phyloP scores from a whole-genome alignment of 2,797 vertebrate species.

The Buphagus erythrorhynchus region DNA sequence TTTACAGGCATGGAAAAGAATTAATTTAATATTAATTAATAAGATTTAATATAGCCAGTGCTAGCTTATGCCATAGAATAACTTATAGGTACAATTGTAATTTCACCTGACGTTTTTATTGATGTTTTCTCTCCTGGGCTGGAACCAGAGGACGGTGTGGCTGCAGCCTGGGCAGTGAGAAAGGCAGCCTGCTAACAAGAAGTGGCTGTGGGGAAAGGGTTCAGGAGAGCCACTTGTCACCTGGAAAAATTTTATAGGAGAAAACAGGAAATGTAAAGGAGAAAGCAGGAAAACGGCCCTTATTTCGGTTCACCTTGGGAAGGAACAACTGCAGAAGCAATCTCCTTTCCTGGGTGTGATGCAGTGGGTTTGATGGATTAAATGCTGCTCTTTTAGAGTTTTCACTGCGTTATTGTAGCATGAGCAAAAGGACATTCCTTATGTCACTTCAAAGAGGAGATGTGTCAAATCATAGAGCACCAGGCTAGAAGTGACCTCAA shows the following conservation, averaged over 20 bases:
- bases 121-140: constrained; percentile 9
- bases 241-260: not conserved
- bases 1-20: constrained; percentile 3
- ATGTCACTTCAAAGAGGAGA: not conserved
- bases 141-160: not conserved
- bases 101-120: not conserved
- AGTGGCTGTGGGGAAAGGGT: not conserved
- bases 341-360: not conserved
- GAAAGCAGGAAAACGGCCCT: not conserved
- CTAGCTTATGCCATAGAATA: not conserved
- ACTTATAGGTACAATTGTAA: constrained; percentile 24
- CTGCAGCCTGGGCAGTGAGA: rapidly evolving
- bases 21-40: constrained; percentile 48
- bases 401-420: not conserved
- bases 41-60: not conserved
- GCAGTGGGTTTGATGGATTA: not conserved
- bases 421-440: not conserved
- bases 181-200: not conserved
- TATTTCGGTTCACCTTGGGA: not conserved
- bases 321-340: not conserved
- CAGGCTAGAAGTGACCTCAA: not conserved
- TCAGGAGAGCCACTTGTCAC: not conserved
- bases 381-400: not conserved
- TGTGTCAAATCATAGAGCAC: not conserved
- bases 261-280: not conserved